These are phyloP conservation scores for Cirrhinus molitorella DNA, from an alignment of 2,797 vertebrate genomes.

Conservation along the genomic window DNA sequence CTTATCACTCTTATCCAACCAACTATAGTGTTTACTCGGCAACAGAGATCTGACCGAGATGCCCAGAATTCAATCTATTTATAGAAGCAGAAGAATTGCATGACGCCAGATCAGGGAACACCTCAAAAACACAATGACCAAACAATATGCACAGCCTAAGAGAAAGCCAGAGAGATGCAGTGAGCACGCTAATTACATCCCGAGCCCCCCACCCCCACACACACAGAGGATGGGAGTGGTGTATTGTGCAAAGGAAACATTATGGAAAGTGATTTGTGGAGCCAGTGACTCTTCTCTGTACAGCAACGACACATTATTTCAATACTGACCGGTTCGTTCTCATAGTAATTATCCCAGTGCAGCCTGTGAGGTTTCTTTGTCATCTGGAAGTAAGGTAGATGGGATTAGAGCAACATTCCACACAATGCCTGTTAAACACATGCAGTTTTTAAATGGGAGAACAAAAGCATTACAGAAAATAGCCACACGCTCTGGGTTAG, in stretches of 20 bases:
- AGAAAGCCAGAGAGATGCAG: constrained; percentile 54
- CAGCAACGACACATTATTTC: constrained; percentile 57
- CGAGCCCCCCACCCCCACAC: neutral
- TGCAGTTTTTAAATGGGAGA: constrained; percentile 59
- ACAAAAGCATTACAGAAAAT: constrained; percentile 43
- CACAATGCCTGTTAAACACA: constrained; percentile 46
- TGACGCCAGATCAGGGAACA: constrained; percentile 28
- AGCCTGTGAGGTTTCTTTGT: constrained; percentile 90
- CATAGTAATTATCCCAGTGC: constrained; percentile 97
- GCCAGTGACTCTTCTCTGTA: constrained; percentile 62
- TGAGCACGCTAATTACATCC: constrained; percentile 62
- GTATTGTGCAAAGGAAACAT: constrained; percentile 46
- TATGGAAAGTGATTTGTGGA: constrained; percentile 75
- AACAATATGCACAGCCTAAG: constrained; percentile 52
- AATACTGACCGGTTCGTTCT: constrained; percentile 97
- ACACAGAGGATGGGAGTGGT: constrained; percentile 3
- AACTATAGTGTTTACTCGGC: constrained; percentile 49
- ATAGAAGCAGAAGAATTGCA: constrained; percentile 26
- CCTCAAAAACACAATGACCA: constrained; percentile 66
- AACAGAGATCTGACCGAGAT: constrained; percentile 53
- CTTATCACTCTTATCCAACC: constrained; percentile 55
- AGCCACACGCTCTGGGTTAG: constrained; percentile 8
- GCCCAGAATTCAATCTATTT: constrained; percentile 45
- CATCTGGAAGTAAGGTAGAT: constrained; percentile 90
- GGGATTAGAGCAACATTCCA: constrained; percentile 72